Percentiles rank a stretch among this genome's conserved stretches.
Evolutionary conservation across 2,113 vertebrate genomes (phyloP).

Genomic region (Ia io): DNA sequence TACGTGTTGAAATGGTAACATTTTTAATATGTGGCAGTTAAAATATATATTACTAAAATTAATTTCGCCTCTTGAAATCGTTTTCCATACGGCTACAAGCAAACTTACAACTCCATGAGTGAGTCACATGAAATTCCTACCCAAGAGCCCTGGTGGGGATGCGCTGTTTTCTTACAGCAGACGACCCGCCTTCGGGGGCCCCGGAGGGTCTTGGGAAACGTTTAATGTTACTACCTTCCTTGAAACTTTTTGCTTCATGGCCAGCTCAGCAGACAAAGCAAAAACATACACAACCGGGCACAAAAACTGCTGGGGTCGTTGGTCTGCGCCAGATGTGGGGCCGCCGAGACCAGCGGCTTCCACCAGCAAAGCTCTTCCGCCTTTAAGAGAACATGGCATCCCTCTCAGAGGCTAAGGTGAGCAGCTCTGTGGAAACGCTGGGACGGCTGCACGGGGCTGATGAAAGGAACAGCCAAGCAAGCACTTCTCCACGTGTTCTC

Average conservation of each 20-base stretch:
- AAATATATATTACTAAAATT: neutral
- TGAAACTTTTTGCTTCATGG: neutral
- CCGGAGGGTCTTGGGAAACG: neutral
- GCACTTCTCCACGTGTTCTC: rapidly evolving
- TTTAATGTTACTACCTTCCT: neutral
- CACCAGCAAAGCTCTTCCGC: neutral
- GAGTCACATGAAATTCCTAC: neutral
- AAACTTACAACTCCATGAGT: neutral
- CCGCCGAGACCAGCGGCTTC: neutral
- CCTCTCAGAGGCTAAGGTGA: neutral
- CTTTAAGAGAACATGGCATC: neutral
- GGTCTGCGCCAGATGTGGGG: neutral
- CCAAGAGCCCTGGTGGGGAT: neutral
- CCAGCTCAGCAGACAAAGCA: neutral
- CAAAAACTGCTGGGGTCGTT: neutral
- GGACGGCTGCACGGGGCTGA: neutral
- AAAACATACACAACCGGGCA: neutral
- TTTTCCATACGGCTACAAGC: neutral
- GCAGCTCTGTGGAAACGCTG: neutral
- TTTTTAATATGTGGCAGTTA: neutral
- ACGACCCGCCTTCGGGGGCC: neutral
- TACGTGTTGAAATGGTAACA: neutral
- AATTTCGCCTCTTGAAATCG: neutral
- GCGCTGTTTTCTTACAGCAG: neutral
- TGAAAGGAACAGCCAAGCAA: neutral